Percentiles rank a stretch among this genome's conserved stretches.
These are phyloP conservation scores for Lepidonotus clava DNA, from an alignment of 2,888 invertebrate species.

Conservation along the genomic window DNA sequence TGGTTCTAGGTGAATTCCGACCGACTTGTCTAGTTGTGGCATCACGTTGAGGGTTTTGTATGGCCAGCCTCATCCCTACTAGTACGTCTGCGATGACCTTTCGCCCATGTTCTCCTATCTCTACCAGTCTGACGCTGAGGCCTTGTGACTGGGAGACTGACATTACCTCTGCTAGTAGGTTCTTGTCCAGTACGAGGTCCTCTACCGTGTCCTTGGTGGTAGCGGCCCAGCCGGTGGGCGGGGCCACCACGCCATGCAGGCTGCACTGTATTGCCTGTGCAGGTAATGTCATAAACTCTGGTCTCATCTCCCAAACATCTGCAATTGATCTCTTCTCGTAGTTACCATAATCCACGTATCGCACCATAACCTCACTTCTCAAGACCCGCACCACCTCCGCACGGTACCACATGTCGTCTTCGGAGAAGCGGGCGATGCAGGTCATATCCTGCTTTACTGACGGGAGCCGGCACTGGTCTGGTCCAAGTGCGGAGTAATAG, in stretches of 20 bases:
- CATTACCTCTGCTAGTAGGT: conserved; percentile 55
- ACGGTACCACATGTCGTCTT: conserved; percentile 73
- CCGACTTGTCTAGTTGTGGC: no score
- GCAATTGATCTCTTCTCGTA: conserved; percentile 30
- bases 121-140: background rate
- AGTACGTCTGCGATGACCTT: background rate
- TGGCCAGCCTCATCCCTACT: background rate
- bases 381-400: conserved; percentile 65
- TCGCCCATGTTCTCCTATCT: background rate
- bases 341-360: conserved; percentile 38
- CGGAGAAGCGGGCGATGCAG: conserved; percentile 68
- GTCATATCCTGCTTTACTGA: conserved; percentile 29
- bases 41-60: no score
- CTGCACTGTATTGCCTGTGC: conserved; percentile 71
- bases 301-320: conserved; percentile 25
- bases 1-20: no score
- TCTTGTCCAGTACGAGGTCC: conserved; percentile 55
- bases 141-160: background rate
- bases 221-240: conserved; percentile 33
- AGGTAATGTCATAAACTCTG: conserved; percentile 70
- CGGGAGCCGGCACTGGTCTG: conserved; percentile 49
- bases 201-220: conserved; percentile 49
- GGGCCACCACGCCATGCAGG: conserved; percentile 67
- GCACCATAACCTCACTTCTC: conserved; percentile 48
- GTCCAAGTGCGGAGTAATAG: conserved; percentile 64